A percentile compares a stretch with the other conserved stretches of the same genome.
Evolutionary conservation across 2,113 vertebrate species (phyloP).

Genomic region (Rhipidura dahli): DNA sequence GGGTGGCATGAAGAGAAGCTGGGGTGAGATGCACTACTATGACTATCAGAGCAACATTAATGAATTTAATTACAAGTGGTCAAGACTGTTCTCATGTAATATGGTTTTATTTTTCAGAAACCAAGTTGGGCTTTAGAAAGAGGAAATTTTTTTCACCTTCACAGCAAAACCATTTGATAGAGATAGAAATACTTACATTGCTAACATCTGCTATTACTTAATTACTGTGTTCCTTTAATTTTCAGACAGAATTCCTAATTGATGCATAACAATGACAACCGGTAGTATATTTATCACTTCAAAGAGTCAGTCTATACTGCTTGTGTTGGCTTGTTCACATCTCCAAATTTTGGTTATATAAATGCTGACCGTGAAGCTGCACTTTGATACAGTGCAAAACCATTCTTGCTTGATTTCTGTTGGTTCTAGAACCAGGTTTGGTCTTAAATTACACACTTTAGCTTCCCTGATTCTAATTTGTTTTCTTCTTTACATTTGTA

Average conservation of each 20-base stretch:
- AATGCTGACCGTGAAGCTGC: background rate
- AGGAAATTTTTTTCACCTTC: background rate
- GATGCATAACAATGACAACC: background rate
- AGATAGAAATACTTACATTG: background rate
- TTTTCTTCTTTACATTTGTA: background rate
- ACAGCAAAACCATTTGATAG: background rate
- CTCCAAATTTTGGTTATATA: background rate
- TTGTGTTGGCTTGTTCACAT: background rate
- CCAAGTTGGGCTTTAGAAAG: background rate
- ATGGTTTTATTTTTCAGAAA: background rate
- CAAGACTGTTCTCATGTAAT: background rate
- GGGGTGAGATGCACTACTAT: background rate
- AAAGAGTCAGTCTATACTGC: background rate
- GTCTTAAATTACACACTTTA: background rate
- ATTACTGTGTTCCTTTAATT: background rate
- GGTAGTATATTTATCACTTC: background rate
- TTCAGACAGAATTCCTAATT: background rate
- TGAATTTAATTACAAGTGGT: background rate
- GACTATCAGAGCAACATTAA: background rate
- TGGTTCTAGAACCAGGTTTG: background rate
- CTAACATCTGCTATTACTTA: background rate
- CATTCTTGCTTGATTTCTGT: background rate
- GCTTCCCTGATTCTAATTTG: background rate
- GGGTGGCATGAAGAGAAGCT: background rate
- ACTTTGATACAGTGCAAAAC: background rate